A percentile compares a stretch with the other conserved stretches of the same genome.
These are phyloP conservation scores for Amphiprion ocellaris DNA, from an alignment of 2,113 vertebrate genomes.

Conservation along the genomic window DNA sequence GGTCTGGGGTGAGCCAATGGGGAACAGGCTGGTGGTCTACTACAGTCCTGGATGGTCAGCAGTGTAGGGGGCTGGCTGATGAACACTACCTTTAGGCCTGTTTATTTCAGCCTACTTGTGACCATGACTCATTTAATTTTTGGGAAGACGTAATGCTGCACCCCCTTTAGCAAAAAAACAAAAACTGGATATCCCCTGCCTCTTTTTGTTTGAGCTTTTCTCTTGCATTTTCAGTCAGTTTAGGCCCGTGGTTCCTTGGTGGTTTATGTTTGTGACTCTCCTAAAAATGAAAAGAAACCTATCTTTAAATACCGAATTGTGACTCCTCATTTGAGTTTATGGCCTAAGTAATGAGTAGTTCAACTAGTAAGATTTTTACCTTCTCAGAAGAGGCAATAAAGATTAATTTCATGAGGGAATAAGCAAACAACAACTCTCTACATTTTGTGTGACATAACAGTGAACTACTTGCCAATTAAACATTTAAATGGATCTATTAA, in stretches of 20 bases:
- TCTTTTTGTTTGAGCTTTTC: background rate
- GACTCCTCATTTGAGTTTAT: background rate
- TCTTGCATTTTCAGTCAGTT: background rate
- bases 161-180: constrained; percentile 4
- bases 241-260: background rate
- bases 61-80: constrained; percentile 29
- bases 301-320: background rate
- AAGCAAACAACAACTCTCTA: too few species aligned
- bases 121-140: constrained; percentile 75
- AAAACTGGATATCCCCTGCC: background rate
- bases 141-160: constrained; percentile 41
- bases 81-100: constrained; percentile 43
- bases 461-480: too few species aligned
- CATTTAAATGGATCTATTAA: too few species aligned
- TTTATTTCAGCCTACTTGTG: constrained; percentile 59
- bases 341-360: background rate
- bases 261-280: background rate
- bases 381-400: too few species aligned
- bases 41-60: constrained; percentile 19
- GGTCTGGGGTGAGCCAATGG: constrained; percentile 71
- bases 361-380: background rate
- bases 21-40: background rate
- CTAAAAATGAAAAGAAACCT: background rate
- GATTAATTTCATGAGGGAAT: too few species aligned
- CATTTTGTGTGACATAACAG: too few species aligned